Evolutionary conservation across 2,888 invertebrate species (phyloP).

Genomic region (Chloroclysta siterata): DNA sequence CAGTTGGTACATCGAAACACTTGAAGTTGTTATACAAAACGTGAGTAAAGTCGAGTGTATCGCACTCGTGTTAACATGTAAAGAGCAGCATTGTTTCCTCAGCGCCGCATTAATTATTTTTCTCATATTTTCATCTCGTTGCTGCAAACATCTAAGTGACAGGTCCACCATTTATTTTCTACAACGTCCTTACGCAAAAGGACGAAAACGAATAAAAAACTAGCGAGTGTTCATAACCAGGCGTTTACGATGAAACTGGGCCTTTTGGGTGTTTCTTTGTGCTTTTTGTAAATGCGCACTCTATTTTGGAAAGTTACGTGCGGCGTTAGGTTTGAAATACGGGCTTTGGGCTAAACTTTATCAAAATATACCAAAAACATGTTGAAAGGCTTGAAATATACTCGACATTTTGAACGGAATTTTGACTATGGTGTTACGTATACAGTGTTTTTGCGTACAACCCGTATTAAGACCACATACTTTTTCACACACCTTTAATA

Average conservation of each 20-base stretch:
- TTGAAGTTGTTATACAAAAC: background rate
- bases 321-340: background rate
- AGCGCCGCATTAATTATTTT: slow-evolving; percentile 15
- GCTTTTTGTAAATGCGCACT: slow-evolving; percentile 8
- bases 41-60: background rate
- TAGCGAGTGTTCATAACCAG: slow-evolving; percentile 48
- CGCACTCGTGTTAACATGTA: background rate
- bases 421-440: too few species aligned
- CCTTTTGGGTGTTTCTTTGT: slow-evolving; percentile 33
- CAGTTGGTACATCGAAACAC: too few species aligned
- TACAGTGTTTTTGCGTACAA: too few species aligned
- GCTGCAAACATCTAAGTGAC: slow-evolving; percentile 28
- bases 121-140: slow-evolving; percentile 18
- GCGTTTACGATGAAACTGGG: slow-evolving; percentile 41
- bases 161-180: slow-evolving; percentile 33
- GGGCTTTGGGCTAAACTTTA: background rate
- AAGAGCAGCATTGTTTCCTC: slow-evolving; percentile 12
- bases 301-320: slow-evolving; percentile 6
- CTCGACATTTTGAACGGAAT: too few species aligned
- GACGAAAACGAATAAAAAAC: slow-evolving; percentile 43
- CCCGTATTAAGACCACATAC: too few species aligned
- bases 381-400: background rate
- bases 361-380: background rate
- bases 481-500: too few species aligned
- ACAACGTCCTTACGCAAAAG: slow-evolving; percentile 39